phyloP scores from a whole-genome alignment of 1,140 invertebrate genomes.

The Bursaphelenchus mucronatus region DNA sequence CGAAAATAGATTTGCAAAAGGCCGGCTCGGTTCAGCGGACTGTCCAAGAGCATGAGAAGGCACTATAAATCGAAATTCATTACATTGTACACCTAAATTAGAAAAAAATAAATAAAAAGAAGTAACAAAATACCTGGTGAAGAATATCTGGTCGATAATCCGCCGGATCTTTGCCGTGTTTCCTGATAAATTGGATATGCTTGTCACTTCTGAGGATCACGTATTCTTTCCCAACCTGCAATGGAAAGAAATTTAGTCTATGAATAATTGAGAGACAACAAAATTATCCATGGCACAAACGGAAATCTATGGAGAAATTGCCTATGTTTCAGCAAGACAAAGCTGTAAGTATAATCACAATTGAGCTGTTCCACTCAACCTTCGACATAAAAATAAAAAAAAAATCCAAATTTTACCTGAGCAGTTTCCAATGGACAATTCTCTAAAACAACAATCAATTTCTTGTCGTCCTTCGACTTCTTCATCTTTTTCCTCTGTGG shows the following conservation, averaged over 20 bases:
- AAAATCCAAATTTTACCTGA: conserved; percentile 69
- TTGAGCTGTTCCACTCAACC: not conserved
- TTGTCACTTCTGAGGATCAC: conserved; percentile 65
- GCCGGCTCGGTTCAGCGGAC: conserved; percentile 66
- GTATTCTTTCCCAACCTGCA: conserved; percentile 64
- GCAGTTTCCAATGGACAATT: conserved; percentile 88
- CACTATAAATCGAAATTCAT: conserved; percentile 61
- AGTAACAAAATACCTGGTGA: conserved; percentile 62
- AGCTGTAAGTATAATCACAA: not conserved
- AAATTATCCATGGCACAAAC: too few species aligned
- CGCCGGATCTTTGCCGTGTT: conserved; percentile 63
- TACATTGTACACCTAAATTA: conserved; percentile 26
- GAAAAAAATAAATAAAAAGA: conserved; percentile 22
- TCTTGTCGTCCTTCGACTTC: conserved; percentile 23
- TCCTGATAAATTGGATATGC: conserved; percentile 63
- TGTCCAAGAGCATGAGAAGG: conserved; percentile 66
- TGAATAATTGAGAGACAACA: not conserved
- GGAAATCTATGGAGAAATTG: too few species aligned
- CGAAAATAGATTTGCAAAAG: conserved; percentile 80
- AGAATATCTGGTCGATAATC: conserved; percentile 65
- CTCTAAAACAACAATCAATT: conserved; percentile 84
- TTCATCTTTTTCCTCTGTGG: conserved; percentile 13
- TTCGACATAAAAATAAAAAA: not conserved
- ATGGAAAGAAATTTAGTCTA: conserved; percentile 28
- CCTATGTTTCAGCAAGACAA: too few species aligned